These are phyloP conservation scores for Dysdera silvatica DNA, from an alignment of 1,140 invertebrate species.

Conservation along the genomic window DNA sequence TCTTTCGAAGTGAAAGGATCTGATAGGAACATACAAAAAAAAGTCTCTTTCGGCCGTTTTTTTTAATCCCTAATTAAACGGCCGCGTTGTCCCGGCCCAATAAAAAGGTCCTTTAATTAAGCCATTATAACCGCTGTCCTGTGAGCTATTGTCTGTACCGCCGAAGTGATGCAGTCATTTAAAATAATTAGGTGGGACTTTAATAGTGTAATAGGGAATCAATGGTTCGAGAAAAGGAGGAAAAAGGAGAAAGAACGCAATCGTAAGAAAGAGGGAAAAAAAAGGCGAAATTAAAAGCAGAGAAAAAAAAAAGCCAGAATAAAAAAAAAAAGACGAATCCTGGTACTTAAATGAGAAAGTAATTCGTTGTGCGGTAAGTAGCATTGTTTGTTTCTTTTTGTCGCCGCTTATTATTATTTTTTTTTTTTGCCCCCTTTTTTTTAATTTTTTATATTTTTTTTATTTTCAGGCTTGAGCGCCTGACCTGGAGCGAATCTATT, in stretches of 20 bases:
- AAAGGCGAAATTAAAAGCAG: conserved; percentile 16
- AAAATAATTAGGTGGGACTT: conserved; percentile 30
- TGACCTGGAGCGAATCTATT: too few species aligned
- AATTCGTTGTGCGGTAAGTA: conserved; percentile 30
- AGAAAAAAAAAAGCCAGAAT: background rate
- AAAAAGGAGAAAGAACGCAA: too few species aligned
- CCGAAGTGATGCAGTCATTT: conserved; percentile 26
- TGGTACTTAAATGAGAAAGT: conserved; percentile 28
- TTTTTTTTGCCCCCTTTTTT: background rate
- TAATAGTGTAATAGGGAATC: conserved; percentile 31
- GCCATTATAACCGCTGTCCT: conserved; percentile 27
- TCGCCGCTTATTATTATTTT: conserved; percentile 7
- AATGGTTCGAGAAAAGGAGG: conserved; percentile 20
- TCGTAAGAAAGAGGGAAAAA: too few species aligned
- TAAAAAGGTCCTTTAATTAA: conserved; percentile 27
- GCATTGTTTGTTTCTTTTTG: conserved; percentile 28
- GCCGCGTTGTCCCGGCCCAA: conserved; percentile 19
- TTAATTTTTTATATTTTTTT: conserved; percentile 28
- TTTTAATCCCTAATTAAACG: conserved; percentile 30
- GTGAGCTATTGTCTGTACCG: conserved; percentile 12
- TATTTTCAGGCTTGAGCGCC: too few species aligned
- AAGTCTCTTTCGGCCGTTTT: background rate
- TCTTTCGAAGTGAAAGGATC: conserved; percentile 7
- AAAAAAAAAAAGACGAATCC: conserved; percentile 24
- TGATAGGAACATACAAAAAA: conserved; percentile 11